Percentiles rank a stretch among this genome's conserved stretches.
Evolutionary conservation across 2,113 vertebrate genomes (phyloP).

Genomic region (Spea bombifrons): DNA sequence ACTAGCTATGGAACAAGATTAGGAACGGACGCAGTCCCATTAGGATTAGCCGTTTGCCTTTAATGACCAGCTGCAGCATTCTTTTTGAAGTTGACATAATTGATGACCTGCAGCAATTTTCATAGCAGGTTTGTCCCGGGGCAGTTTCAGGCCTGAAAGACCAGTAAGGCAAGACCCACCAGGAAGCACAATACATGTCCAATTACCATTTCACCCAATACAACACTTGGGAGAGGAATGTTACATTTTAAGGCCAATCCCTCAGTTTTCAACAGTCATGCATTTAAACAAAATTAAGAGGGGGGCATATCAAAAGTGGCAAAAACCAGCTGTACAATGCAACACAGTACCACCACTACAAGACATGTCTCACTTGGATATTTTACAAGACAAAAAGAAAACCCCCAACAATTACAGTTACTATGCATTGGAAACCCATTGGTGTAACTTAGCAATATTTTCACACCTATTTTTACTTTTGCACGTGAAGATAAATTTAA

Average conservation of each 20-base stretch:
- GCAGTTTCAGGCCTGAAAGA: conserved; percentile 35
- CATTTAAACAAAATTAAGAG: too few relatives aligned
- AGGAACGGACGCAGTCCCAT: neutral
- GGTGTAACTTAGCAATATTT: too few relatives aligned
- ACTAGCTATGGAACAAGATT: neutral
- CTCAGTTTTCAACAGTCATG: neutral
- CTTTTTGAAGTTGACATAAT: conserved; percentile 21
- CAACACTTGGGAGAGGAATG: conserved; percentile 26
- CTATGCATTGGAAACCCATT: too few relatives aligned
- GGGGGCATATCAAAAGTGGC: too few relatives aligned
- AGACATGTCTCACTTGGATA: too few relatives aligned
- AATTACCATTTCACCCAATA: conserved; percentile 4
- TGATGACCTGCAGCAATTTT: neutral
- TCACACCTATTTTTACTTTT: too few relatives aligned
- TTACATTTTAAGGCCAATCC: neutral
- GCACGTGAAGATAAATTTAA: too few relatives aligned
- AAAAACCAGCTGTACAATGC: too few relatives aligned
- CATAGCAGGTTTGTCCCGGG: conserved; percentile 1
- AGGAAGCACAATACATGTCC: conserved; percentile 26
- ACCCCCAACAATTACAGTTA: too few relatives aligned
- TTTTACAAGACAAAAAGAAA: too few relatives aligned
- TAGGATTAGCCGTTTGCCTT: neutral
- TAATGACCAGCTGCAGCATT: conserved; percentile 16
- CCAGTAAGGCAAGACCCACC: conserved; percentile 18
- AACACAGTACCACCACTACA: too few relatives aligned